Conservation (phyloP, 2,888 invertebrate species). For the Phengaris alcon region DNA sequence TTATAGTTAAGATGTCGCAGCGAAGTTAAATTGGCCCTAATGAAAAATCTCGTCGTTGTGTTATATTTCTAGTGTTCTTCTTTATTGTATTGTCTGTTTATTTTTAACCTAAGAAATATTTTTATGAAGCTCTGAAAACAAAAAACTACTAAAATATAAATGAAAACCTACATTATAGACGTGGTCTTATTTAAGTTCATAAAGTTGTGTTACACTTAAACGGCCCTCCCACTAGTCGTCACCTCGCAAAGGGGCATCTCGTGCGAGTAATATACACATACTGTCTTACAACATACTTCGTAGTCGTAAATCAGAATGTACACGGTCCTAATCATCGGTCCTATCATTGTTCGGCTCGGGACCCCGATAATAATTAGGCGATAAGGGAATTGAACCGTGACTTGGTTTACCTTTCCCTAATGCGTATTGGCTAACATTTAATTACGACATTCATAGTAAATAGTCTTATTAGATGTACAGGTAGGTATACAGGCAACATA, state of each 20-base stretch:
- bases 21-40: constrained; percentile 21
- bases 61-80: constrained; percentile 5
- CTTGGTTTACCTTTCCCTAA: constrained; percentile 9
- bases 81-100: constrained; percentile 5
- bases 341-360: not conserved
- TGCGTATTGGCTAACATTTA: constrained; percentile 11
- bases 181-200: constrained; percentile 21
- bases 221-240: constrained; percentile 2
- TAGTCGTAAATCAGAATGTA: not conserved
- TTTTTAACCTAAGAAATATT: constrained; percentile 1
- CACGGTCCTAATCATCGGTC: constrained; percentile 9
- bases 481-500: not conserved
- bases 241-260: constrained; percentile 13
- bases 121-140: not conserved
- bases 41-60: constrained; percentile 22
- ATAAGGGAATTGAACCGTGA: constrained; percentile 18
- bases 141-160: not conserved
- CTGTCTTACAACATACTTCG: not conserved
- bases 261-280: not conserved
- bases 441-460: constrained; percentile 1
- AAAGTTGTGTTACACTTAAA: constrained; percentile 14
- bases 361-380: constrained; percentile 17
- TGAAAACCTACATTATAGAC: not conserved
- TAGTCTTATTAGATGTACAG: not conserved
- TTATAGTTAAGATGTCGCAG: constrained; percentile 25